Conservation (phyloP, 2,888 invertebrate species). For the Dusona sp. region DNA sequence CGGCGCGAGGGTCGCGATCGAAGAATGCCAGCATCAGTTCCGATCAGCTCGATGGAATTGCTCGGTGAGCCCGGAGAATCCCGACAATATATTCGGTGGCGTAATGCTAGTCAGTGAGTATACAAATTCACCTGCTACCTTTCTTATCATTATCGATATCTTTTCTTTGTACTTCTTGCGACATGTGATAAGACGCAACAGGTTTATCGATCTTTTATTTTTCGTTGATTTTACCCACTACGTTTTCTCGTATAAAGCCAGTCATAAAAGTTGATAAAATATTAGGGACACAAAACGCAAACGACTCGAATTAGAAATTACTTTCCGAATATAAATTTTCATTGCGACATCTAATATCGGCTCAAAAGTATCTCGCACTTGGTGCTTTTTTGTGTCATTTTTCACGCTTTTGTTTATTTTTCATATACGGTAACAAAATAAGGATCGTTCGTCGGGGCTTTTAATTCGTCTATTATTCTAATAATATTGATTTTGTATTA, state of each 20-base stretch:
- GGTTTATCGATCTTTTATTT: conserved; percentile 22
- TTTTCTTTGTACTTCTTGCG: conserved; percentile 19
- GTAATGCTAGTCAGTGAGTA: conserved; percentile 94
- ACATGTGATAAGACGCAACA: conserved; percentile 21
- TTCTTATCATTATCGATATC: conserved; percentile 9
- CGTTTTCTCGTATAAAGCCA: not conserved
- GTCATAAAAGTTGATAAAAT: not conserved
- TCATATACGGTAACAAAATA: too few species aligned
- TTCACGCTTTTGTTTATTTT: too few species aligned
- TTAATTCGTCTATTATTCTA: not conserved
- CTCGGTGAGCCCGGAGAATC: conserved; percentile 90
- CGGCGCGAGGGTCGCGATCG: conserved; percentile 93
- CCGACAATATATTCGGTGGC: conserved; percentile 93
- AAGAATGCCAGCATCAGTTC: conserved; percentile 96
- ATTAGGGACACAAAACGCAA: not conserved
- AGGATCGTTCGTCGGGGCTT: not conserved
- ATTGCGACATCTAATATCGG: not conserved
- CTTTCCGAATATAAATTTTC: not conserved
- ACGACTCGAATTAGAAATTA: not conserved
- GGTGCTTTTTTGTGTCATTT: too few species aligned
- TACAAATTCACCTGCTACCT: conserved; percentile 31
- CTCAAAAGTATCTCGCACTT: not conserved
- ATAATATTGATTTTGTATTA: not conserved
- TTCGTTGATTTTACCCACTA: not conserved
- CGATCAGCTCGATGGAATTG: conserved; percentile 96